These are phyloP conservation scores for Himalopsyche kuldschensis DNA, from an alignment of 2,888 invertebrate species.

Conservation along the genomic window DNA sequence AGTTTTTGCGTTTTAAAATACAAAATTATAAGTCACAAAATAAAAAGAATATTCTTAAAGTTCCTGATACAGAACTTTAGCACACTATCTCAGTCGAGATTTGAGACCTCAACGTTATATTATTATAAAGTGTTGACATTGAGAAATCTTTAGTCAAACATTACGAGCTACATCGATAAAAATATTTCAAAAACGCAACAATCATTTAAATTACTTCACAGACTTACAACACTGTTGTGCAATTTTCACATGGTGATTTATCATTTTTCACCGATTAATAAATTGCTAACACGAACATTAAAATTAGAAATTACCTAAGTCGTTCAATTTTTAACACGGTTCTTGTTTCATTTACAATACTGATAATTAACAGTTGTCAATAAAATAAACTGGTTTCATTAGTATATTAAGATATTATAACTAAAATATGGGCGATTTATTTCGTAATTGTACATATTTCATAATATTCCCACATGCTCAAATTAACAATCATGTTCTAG, in stretches of 20 bases:
- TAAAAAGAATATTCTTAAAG: too few relatives aligned
- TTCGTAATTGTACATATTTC: background rate
- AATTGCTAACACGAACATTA: background rate
- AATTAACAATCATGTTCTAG: background rate
- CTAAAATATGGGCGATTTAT: background rate
- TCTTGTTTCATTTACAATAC: background rate
- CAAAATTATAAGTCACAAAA: too few relatives aligned
- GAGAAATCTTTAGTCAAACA: too few relatives aligned
- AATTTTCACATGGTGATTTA: background rate
- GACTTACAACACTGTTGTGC: background rate
- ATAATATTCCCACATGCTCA: background rate
- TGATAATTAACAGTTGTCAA: background rate
- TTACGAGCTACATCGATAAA: too few relatives aligned
- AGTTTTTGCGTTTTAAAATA: too few relatives aligned
- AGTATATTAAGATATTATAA: background rate
- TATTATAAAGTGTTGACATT: too few relatives aligned
- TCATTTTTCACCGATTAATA: background rate
- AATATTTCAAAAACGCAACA: background rate
- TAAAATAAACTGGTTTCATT: background rate
- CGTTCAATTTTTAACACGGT: background rate
- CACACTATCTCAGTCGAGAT: too few relatives aligned
- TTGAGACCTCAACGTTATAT: too few relatives aligned
- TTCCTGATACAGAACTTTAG: too few relatives aligned
- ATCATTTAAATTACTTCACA: background rate
- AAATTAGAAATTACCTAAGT: background rate